A percentile compares a stretch with the other conserved stretches of the same genome.
Conservation (phyloP, 2,797 vertebrate genomes). For the Carduelis carduelis region DNA sequence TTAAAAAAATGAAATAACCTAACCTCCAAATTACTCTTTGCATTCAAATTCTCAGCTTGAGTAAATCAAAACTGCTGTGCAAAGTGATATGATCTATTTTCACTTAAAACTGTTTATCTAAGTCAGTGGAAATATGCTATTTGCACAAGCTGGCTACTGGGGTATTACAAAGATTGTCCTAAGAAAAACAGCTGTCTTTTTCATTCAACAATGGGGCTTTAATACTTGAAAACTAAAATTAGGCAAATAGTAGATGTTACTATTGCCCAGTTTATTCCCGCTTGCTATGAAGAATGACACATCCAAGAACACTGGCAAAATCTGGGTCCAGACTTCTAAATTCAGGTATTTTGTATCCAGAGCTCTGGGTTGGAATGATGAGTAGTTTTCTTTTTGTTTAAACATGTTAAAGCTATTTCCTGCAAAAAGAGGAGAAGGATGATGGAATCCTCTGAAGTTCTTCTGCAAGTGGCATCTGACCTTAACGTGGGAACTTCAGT, state of each 20-base stretch:
- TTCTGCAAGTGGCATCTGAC: constrained; percentile 6
- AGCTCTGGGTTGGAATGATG: neutral
- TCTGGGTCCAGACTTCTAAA: neutral
- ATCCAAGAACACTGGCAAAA: neutral
- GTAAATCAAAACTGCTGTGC: neutral
- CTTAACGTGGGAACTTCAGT: neutral
- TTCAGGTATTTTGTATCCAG: neutral
- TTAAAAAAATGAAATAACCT: neutral
- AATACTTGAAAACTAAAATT: constrained; percentile 19
- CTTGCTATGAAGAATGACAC: neutral
- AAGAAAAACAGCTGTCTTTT: neutral
- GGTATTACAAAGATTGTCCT: neutral
- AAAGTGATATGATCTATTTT: neutral
- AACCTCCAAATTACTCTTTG: neutral
- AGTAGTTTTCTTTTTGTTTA: neutral
- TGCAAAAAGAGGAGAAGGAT: neutral
- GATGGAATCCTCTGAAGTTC: constrained; percentile 20
- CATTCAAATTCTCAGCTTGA: constrained; percentile 21
- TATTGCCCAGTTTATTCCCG: neutral
- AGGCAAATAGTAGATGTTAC: neutral
- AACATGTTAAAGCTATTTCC: neutral
- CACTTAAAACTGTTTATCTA: neutral
- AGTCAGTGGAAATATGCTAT: neutral
- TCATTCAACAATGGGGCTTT: neutral
- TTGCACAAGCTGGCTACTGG: neutral